Base-by-base conservation (phyloP, 2,797 vertebrate genomes). In the Gymnothorax reevesii region DNA sequence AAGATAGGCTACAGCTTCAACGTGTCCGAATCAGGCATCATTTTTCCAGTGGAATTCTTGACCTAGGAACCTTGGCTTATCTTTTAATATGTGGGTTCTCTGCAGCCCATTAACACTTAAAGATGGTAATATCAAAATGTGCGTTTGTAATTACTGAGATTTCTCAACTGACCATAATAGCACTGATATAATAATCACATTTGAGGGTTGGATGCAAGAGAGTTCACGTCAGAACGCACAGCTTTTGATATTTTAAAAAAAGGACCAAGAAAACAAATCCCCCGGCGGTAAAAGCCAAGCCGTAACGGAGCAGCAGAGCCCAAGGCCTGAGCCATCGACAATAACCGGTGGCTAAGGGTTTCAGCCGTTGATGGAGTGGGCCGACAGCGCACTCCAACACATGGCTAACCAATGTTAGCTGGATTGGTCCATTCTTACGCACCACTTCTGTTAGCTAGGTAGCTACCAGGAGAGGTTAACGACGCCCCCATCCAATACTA, bases 361-460 rank as follows among this genome's bases (percentile, higher is more conserved):
- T 75, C 22, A 10, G 57, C 13, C 79, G 59, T 33, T 2, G 13
- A 69, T 27, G 57, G 22, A 12, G 27, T 80, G 9, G 73, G n/a
- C 83, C 73, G 42, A 82, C n/a, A 7, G 20, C 15, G 20, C 80
- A 9, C 13, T n/a, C n/a, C 52, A 10, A 79, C 79, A 7, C 2
- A 20, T 66, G 62, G 22, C 17, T 73, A 77, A 8, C 80, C 7
- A 55, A 79, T 15, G 49, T 8, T 62, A 79, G 62, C 22, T 25
- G 73, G 69, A 62, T 69, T 75, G 83, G 85, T 89, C 86, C 91
- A 91, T 91, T 90, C 91, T 88, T 87, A 89, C 88, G 33, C 33
- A 89, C 69, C 89, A 89, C 89, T 86, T 42, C 33, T 1, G 33
- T 42, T 42, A 42, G 33, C 33, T 42, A 2, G 33, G 1, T 42